phyloP scores from a whole-genome alignment of 1,140 invertebrate species.

The Panagrolaimus sp. region DNA sequence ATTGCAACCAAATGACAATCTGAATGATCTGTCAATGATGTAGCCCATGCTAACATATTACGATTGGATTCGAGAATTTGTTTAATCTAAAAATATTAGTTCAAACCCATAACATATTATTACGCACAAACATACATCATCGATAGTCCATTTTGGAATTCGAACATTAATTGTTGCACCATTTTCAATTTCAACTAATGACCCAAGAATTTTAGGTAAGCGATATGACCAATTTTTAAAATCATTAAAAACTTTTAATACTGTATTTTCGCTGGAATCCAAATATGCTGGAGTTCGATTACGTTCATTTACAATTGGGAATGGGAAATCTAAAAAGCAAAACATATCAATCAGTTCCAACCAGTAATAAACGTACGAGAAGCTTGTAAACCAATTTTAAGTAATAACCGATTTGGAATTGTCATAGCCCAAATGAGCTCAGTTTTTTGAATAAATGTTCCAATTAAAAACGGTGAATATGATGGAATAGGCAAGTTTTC shows the following conservation, averaged over 20 bases:
- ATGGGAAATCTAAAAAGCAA: neutral
- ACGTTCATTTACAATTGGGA: neutral
- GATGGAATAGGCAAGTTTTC: neutral
- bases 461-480: neutral
- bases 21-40: neutral
- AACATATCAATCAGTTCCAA: neutral
- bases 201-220: neutral
- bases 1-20: conserved; percentile 6
- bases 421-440: neutral
- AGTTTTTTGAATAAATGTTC: neutral
- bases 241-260: conserved; percentile 1
- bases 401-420: neutral
- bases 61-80: neutral
- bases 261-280: neutral
- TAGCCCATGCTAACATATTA: neutral
- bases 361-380: neutral
- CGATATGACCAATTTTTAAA: conserved; percentile 2
- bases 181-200: neutral
- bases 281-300: neutral
- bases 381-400: neutral
- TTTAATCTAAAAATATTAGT: neutral
- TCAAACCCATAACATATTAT: too few species aligned
- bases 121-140: neutral
- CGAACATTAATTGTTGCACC: neutral
- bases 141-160: neutral